phyloP scores from a whole-genome alignment of 1,140 invertebrate genomes.

The Holcopasites calliopsidis region DNA sequence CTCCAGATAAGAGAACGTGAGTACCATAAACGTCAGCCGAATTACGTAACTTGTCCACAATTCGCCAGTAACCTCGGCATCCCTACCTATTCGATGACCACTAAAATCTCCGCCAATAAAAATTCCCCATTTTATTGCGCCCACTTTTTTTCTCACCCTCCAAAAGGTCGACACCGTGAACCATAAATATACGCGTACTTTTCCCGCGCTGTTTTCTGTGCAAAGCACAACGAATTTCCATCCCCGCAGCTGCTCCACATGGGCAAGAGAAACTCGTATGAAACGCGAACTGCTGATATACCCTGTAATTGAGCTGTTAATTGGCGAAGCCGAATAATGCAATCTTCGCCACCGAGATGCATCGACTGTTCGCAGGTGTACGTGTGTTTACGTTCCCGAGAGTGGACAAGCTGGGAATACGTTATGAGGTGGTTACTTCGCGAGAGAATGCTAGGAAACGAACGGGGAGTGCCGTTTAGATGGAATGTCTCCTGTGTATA shows the following conservation, averaged over 20 bases:
- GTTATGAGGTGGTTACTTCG: slow-evolving; percentile 5
- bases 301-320: slow-evolving; percentile 22
- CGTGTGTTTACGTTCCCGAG: slow-evolving; percentile 37
- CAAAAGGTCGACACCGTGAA: too few species aligned
- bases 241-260: slow-evolving; percentile 19
- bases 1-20: background rate
- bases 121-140: background rate
- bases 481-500: slow-evolving; percentile 26
- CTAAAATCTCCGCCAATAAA: background rate
- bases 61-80: background rate
- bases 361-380: slow-evolving; percentile 44
- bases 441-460: slow-evolving; percentile 22
- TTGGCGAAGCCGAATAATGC: slow-evolving; percentile 30
- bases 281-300: background rate
- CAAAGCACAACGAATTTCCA: background rate
- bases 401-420: slow-evolving; percentile 32
- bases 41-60: background rate
- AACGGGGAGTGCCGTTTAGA: slow-evolving; percentile 23
- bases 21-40: background rate
- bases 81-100: background rate
- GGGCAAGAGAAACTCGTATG: background rate
- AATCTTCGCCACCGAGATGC: slow-evolving; percentile 9
- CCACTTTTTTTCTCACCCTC: background rate
- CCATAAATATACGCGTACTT: too few species aligned
- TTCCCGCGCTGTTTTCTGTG: too few species aligned